A percentile compares a stretch with the other conserved stretches of the same genome.
These are phyloP conservation scores for Spondyliosoma cantharus DNA, from an alignment of 2,797 vertebrate genomes.

Conservation along the genomic window DNA sequence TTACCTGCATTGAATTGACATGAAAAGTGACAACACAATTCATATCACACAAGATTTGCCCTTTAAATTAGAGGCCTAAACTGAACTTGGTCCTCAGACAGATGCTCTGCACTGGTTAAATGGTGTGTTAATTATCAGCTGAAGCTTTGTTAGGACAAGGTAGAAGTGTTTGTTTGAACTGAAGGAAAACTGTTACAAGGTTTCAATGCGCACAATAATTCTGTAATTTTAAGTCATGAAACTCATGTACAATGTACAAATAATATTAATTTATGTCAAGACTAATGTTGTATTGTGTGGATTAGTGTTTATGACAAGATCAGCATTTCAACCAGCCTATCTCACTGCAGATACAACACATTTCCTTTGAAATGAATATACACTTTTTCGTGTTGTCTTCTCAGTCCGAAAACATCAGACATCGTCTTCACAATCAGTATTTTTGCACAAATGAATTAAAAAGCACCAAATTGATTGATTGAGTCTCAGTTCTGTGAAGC, in stretches of 20 bases:
- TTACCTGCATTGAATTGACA: not conserved
- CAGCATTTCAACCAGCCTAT: slow-evolving; percentile 50
- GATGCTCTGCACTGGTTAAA: not conserved
- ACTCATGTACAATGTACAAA: slow-evolving; percentile 39
- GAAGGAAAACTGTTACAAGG: slow-evolving; percentile 43
- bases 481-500: slow-evolving; percentile 70
- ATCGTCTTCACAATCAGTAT: slow-evolving; percentile 69
- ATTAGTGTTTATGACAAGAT: slow-evolving; percentile 51
- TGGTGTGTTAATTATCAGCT: not conserved
- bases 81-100: not conserved
- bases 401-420: slow-evolving; percentile 43
- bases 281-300: slow-evolving; percentile 60
- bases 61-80: slow-evolving; percentile 20
- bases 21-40: no score
- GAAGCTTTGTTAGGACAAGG: slow-evolving; percentile 22
- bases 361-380: slow-evolving; percentile 49
- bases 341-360: slow-evolving; percentile 30
- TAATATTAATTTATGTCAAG: slow-evolving; percentile 42
- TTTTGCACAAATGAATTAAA: slow-evolving; percentile 77
- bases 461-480: slow-evolving; percentile 73
- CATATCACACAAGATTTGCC: not conserved
- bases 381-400: slow-evolving; percentile 40
- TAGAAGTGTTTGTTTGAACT: slow-evolving; percentile 30
- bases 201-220: slow-evolving; percentile 23
- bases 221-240: slow-evolving; percentile 21